Base-by-base conservation (phyloP, 2,113 vertebrate genomes). In the Struthio camelus region DNA sequence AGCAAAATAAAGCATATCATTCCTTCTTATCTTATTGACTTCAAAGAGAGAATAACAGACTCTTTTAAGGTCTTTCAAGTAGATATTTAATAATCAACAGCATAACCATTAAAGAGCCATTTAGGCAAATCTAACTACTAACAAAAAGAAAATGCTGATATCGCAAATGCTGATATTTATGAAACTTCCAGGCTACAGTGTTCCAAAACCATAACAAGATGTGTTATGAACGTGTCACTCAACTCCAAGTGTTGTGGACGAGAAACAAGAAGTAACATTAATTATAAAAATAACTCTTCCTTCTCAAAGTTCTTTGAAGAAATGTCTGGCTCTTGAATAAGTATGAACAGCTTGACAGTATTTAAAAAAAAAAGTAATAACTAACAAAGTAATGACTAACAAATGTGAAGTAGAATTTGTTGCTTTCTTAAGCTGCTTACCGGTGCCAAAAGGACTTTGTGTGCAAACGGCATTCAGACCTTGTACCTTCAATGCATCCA, bases 361-460 rank as follows among this genome's bases (percentile, higher is more conserved):
- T 32, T 58, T 0, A 61, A 17, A 32, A 61, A 78, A 94, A 89
- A 27, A 17, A 88, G 72, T 14, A 88, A 64, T 32, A 80, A 85
- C 16, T 56, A 56, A 56, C 15, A 23, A 59, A 19, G 46, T 48
- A 59, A 32, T 11, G 34, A 34, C 53, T 54, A 59, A 59, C 32
- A 34, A 77, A 65, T 2, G 10, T 32, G 30, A 82, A 58, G 30
- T n/a, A 75, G 44, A 85, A 80, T 50, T 27, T 77, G 28, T 34
- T 32, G 27, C 28, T 40, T 73, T 51, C 46, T 53, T 24, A 28
- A 50, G 14, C 46, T 80, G 14, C 97, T 96, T 97, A 98, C 98
- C 95, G 5, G 93, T 67, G 16, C 56, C 91, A 85, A 64, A n/a
- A 20, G 6, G 13, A 72, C 54, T 91, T 18, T 32, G 72, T 40